These are phyloP conservation scores for Xyrichtys novacula DNA, from an alignment of 2,797 vertebrate genomes.

Conservation along the genomic window DNA sequence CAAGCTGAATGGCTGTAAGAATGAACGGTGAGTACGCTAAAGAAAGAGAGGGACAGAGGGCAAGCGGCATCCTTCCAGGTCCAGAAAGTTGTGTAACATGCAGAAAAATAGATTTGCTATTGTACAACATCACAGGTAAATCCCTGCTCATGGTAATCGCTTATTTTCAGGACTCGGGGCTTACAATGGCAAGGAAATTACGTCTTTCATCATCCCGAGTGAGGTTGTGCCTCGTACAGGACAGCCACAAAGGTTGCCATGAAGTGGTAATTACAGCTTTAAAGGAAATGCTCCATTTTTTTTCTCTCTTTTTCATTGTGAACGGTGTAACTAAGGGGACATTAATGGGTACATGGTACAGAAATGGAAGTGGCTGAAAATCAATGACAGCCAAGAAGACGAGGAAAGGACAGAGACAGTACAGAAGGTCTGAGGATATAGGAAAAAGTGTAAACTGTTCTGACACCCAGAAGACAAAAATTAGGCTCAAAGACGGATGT, in stretches of 20 bases:
- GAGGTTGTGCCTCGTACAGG: conserved; percentile 34
- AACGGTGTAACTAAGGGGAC: conserved; percentile 3
- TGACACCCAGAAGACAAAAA: neutral
- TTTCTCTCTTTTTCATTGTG: conserved; percentile 27
- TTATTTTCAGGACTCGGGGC: conserved; percentile 44
- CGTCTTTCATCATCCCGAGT: conserved; percentile 41
- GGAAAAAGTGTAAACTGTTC: neutral
- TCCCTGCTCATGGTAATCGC: conserved; percentile 45
- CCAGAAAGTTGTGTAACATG: conserved; percentile 53
- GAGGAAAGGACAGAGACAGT: neutral
- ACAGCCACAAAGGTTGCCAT: conserved; percentile 28
- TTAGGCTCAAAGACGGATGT: conserved; percentile 7
- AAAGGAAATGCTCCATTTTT: conserved; percentile 22
- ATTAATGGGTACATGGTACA: conserved; percentile 2
- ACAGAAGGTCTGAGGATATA: neutral
- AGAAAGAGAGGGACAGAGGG: neutral
- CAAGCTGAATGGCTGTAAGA: conserved; percentile 8
- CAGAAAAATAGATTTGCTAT: conserved; percentile 44
- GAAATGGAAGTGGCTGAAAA: neutral
- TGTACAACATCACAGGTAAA: conserved; percentile 47
- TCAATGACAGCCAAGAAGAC: neutral
- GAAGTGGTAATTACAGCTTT: conserved; percentile 34
- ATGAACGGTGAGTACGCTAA: conserved; percentile 13
- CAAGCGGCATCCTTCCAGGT: conserved; percentile 34
- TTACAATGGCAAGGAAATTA: conserved; percentile 33